Evolutionary conservation across 2,888 invertebrate genomes (phyloP).

Genomic region (Ryuthela nishihirai): DNA sequence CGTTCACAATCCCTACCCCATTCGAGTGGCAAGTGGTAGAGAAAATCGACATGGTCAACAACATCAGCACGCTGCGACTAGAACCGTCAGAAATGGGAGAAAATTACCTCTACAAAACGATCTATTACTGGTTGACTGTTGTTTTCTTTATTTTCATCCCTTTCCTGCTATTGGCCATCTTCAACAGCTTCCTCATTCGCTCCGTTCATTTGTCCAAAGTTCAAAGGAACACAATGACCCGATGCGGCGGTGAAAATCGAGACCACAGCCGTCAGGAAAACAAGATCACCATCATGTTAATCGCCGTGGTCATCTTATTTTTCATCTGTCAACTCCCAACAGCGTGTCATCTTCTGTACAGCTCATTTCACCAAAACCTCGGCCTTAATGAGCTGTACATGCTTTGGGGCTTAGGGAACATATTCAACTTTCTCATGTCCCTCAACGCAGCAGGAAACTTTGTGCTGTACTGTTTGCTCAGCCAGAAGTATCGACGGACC

Average conservation of each 20-base stretch:
- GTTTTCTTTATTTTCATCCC: slow-evolving; percentile 53
- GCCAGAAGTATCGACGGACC: slow-evolving; percentile 52
- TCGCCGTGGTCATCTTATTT: slow-evolving; percentile 56
- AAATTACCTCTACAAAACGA: slow-evolving; percentile 47
- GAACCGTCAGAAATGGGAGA: slow-evolving; percentile 35
- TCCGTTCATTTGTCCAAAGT: slow-evolving; percentile 45
- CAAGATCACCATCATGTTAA: slow-evolving; percentile 56
- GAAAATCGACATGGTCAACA: slow-evolving; percentile 12
- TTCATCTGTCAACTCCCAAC: slow-evolving; percentile 55
- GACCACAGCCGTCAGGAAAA: slow-evolving; percentile 41
- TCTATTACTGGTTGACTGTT: slow-evolving; percentile 53
- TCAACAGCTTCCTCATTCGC: slow-evolving; percentile 55
- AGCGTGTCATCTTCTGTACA: slow-evolving; percentile 48
- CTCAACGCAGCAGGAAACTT: slow-evolving; percentile 56
- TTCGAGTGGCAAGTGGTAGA: slow-evolving; percentile 47
- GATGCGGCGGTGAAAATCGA: slow-evolving; percentile 11
- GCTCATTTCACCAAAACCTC: slow-evolving; percentile 44
- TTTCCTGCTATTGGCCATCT: slow-evolving; percentile 53
- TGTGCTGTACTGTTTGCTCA: slow-evolving; percentile 55
- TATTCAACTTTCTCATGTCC: slow-evolving; percentile 54
- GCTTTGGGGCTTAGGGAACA: slow-evolving; percentile 49
- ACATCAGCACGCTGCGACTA: slow-evolving; percentile 17
- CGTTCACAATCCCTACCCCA: slow-evolving; percentile 51
- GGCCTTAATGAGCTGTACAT: slow-evolving; percentile 46
- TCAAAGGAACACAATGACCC: slow-evolving; percentile 40